phyloP scores from a whole-genome alignment of 2,888 invertebrate genomes.

The Aphidius colemani region DNA sequence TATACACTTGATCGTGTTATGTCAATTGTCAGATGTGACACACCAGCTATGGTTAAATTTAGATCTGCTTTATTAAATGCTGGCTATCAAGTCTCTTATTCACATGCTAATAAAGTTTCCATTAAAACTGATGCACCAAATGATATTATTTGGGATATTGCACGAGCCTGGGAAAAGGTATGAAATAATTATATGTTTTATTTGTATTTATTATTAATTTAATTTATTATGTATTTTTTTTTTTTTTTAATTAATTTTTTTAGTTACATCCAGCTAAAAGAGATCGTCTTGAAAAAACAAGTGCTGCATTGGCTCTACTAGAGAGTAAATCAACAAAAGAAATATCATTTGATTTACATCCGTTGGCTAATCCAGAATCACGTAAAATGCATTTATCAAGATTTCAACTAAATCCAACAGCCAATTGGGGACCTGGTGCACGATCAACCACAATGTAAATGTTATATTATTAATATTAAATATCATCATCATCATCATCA shows the following conservation, averaged over 20 bases:
- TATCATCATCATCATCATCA: constrained; percentile 1
- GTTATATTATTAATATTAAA: background rate
- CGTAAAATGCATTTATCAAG: constrained; percentile 73
- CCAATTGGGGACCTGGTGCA: constrained; percentile 91
- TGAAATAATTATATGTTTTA: no score
- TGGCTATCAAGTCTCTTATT: constrained; percentile 88
- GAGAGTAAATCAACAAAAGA: constrained; percentile 61
- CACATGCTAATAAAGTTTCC: constrained; percentile 86
- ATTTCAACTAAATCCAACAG: constrained; percentile 85
- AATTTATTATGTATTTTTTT: background rate
- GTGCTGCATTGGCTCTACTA: constrained; percentile 65
- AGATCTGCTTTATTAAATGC: constrained; percentile 90
- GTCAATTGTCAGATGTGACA: constrained; percentile 49
- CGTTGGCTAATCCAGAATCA: constrained; percentile 81
- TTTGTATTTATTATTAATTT: background rate
- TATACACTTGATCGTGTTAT: constrained; percentile 75
- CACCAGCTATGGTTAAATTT: constrained; percentile 54
- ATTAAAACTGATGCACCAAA: constrained; percentile 93
- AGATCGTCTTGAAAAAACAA: constrained; percentile 64
- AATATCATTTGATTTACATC: constrained; percentile 66
- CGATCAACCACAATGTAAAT: constrained; percentile 75
- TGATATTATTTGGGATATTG: constrained; percentile 87
- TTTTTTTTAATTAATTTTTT: background rate
- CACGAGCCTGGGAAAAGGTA: constrained; percentile 76
- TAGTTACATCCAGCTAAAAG: constrained; percentile 69